Base-by-base conservation (phyloP, 2,797 vertebrate species). In the Synaphobranchus kaupii region DNA sequence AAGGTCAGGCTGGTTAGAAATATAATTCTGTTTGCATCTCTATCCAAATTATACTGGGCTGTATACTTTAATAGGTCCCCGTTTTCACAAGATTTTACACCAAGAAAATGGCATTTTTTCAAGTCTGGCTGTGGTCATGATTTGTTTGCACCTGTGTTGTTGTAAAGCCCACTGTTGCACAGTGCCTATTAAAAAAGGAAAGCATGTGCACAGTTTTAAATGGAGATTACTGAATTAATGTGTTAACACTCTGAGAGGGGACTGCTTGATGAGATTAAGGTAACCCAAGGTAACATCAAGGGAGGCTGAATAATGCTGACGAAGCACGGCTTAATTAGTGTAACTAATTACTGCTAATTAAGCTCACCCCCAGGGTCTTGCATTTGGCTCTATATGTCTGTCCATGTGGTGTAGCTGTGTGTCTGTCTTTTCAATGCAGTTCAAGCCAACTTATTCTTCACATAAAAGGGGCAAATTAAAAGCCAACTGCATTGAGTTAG, bases 391-490 rank as follows among this genome's bases (percentile, higher is more conserved):
- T 88, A 50, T 8, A 48, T 22, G 22, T 25, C 85, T 88, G 89
- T 91, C 88, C 50, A 12, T 39, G 48, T 34, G 20, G 84, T 52
- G 13, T 85, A 9, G 28, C 84, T 85, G 20, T 56, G 15, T 31
- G 85, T 73, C 39, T 85, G 44, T 31, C 48, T 86, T 66, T 66
- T 66, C n/a, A 10, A 39, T 39, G 39, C 39, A 39, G 39, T 39
- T 39, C 39, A 39, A 39, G 39, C 39, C 39, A 39, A 39, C 39
- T 0, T 56, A 22, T 25, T 73, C n/a, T 86, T 88, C 91, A 82
- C 85, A 88, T 86, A 39, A 85, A 68, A n/a, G 52, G 66, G 31
- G 28, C 85, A 54, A 25, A 76, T 86, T 73, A 71, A 73, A 85
- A 31, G 52, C 47, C 63, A 50, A 85, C 10, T 31, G 63, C 5